Evolutionary conservation across 2,797 vertebrate genomes (phyloP).

Genomic region (Brachyalestes nurse): DNA sequence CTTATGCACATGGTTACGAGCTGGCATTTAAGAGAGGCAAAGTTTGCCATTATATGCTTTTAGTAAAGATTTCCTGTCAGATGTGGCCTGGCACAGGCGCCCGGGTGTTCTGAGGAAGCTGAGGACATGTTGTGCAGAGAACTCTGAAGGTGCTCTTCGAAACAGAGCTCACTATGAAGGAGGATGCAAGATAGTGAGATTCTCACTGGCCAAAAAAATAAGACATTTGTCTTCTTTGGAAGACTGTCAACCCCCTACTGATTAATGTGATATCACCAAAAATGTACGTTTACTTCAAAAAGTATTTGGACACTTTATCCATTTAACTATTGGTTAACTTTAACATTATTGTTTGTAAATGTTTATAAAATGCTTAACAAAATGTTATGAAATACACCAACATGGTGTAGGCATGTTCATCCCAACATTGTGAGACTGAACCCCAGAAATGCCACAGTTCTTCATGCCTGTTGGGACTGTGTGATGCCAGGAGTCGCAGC

Average conservation of each 20-base stretch:
- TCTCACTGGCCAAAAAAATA: neutral
- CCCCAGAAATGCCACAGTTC: too few relatives aligned
- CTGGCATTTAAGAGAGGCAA: constrained; percentile 65
- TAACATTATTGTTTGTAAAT: too few relatives aligned
- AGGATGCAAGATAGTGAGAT: neutral
- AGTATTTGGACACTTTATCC: too few relatives aligned
- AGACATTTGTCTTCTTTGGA: neutral
- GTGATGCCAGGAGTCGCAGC: too few relatives aligned
- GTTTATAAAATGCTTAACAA: too few relatives aligned
- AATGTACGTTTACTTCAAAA: neutral
- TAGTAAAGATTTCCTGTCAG: constrained; percentile 81
- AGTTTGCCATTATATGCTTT: constrained; percentile 73
- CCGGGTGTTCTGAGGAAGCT: constrained; percentile 53
- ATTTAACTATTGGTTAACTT: too few relatives aligned
- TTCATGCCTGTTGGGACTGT: too few relatives aligned
- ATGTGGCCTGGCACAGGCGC: constrained; percentile 54
- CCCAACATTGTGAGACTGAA: too few relatives aligned
- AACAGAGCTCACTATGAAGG: neutral
- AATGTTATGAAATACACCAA: too few relatives aligned
- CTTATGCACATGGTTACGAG: constrained; percentile 58
- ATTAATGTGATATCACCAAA: neutral
- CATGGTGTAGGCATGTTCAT: too few relatives aligned
- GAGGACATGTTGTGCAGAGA: neutral
- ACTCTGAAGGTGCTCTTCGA: constrained; percentile 15
- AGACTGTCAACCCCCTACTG: neutral